These are phyloP conservation scores for Ceratosolen solmsi DNA, from an alignment of 1,140 invertebrate species.

Conservation along the genomic window DNA sequence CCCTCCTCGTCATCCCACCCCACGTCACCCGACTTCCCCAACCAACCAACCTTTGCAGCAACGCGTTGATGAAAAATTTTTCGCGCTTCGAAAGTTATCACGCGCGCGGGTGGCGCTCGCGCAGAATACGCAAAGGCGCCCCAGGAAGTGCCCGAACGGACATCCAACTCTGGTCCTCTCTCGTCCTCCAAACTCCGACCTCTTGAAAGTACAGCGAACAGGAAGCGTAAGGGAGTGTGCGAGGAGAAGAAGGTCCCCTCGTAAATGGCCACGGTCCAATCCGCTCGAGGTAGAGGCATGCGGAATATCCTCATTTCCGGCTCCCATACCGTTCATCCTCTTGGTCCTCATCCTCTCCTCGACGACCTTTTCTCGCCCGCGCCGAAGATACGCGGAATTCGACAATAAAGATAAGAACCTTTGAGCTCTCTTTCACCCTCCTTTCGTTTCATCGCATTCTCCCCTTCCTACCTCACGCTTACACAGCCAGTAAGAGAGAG, in stretches of 20 bases:
- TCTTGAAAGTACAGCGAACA: slow-evolving; percentile 1
- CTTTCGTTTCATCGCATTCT: neutral
- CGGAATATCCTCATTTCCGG: slow-evolving; percentile 56
- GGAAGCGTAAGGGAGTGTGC: slow-evolving; percentile 30
- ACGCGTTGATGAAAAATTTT: slow-evolving; percentile 35
- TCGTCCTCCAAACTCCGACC: neutral
- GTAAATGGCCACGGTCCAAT: slow-evolving; percentile 64
- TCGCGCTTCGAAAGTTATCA: slow-evolving; percentile 31
- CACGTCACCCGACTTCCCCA: neutral
- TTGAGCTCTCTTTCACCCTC: slow-evolving; percentile 50
- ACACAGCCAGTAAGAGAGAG: too few relatives aligned
- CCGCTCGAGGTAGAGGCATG: slow-evolving; percentile 36
- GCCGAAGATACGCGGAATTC: slow-evolving; percentile 61
- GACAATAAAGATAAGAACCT: slow-evolving; percentile 66
- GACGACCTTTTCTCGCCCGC: slow-evolving; percentile 62
- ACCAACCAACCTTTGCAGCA: too few relatives aligned
- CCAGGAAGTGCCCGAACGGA: neutral
- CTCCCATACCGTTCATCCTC: neutral
- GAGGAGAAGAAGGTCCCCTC: slow-evolving; percentile 3
- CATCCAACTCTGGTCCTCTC: neutral
- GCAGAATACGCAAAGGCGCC: slow-evolving; percentile 22
- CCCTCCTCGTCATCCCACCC: neutral
- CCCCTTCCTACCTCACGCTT: neutral
- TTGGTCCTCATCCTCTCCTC: slow-evolving; percentile 12
- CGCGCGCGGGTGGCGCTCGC: neutral